Conservation (phyloP, 2,888 invertebrate species). For the Rotaria socialis region DNA sequence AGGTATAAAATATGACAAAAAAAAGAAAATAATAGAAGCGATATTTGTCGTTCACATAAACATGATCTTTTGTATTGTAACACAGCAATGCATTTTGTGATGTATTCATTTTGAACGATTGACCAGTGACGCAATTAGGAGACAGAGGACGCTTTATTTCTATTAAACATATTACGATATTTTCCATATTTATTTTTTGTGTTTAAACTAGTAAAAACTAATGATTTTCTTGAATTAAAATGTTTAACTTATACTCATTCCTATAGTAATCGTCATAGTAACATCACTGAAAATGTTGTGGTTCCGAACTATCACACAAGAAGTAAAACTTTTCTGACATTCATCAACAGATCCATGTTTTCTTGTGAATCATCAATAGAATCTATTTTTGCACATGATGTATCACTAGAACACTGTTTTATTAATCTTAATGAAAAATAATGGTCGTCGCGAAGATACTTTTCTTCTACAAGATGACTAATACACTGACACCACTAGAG, state of each 20-base stretch:
- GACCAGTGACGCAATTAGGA: not conserved
- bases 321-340: not conserved
- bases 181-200: not conserved
- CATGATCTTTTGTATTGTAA: not conserved
- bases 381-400: too few species aligned
- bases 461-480: not conserved
- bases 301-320: not conserved
- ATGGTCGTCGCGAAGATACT: too few species aligned
- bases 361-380: not conserved
- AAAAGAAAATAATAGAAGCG: not conserved
- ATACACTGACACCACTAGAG: not conserved
- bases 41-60: not conserved
- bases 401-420: too few species aligned
- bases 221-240: not conserved
- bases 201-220: too few species aligned
- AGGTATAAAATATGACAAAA: not conserved
- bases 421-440: too few species aligned
- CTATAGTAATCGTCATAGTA: not conserved
- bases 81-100: not conserved
- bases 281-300: not conserved
- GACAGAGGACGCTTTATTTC: not conserved
- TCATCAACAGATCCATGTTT: not conserved
- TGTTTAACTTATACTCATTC: not conserved
- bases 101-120: not conserved
- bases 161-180: not conserved